Conservation (phyloP, 2,113 vertebrate genomes). For the Cephalopholis sonnerati region DNA sequence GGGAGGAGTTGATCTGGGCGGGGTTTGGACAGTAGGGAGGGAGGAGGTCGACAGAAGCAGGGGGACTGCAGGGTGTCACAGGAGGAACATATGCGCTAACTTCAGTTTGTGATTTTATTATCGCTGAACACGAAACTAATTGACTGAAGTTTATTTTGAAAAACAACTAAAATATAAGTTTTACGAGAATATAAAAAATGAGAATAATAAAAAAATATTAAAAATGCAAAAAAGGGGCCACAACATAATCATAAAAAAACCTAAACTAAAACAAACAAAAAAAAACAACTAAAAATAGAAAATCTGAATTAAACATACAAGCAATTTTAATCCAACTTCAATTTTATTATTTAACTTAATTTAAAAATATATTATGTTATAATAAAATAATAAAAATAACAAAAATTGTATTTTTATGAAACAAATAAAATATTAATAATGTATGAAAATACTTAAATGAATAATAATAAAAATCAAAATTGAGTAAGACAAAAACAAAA, state of each 20-base stretch:
- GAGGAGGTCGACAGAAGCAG: slow-evolving; percentile 5
- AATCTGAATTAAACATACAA: background rate
- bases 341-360: too few species aligned
- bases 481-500: too few species aligned
- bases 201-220: background rate
- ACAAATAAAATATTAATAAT: too few species aligned
- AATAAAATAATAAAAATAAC: too few species aligned
- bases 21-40: background rate
- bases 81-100: background rate
- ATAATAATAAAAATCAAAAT: too few species aligned
- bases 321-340: too few species aligned
- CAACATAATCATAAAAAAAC: background rate
- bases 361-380: too few species aligned
- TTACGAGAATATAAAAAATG: background rate
- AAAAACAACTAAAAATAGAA: too few species aligned
- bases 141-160: too few species aligned
- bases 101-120: background rate
- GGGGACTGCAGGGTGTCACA: background rate
- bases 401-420: too few species aligned
- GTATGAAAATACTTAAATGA: too few species aligned
- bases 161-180: background rate
- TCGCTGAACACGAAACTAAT: background rate
- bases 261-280: background rate
- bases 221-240: background rate
- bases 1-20: background rate